Base-by-base conservation (phyloP, 2,888 invertebrate species). In the Anthophora plumipes region DNA sequence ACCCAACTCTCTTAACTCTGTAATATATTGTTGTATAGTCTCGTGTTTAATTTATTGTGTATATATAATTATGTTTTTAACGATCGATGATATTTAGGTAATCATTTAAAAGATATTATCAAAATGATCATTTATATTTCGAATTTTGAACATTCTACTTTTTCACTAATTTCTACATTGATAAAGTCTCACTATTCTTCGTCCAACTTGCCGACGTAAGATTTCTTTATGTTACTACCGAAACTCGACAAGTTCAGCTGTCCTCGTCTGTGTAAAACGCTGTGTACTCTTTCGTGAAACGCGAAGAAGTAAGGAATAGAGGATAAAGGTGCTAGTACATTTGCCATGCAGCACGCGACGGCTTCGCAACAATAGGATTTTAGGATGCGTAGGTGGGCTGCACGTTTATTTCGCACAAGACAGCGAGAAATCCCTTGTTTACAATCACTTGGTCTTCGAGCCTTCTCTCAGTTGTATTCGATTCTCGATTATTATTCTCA, bases 351-450 rank as follows among this genome's bases (percentile, higher is more conserved):
- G 84, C 85, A 87, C 88, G 85, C 85, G 85, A 88, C 83, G 85
- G 76, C 82, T 83, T 76, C 60, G 37, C 72, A 78, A 88, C 88
- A 88, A 88, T 88, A 85, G 88, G 76, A 86, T 80, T 78, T 85
- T 83, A 77, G 71, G 77, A 69, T 31, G 88, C 85, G 88, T 88
- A 86, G 88, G 88, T 71, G 83, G 73, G 67, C 66, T 61, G 54
- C 46, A 69, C 75, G 88, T 84, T 86, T 85, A 88, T 86, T 85
- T 86, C 86, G 79, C 85, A 67, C 61, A 66, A 70, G 80, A 86
- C 83, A 85, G 85, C 86, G 85, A 85, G 86, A 88, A 86, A 88
- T 88, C 88, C 82, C 88, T 80, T 88, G 86, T 88, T 88, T 88
- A 88, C 88, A 86, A 82, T 71, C 83, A 66, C 55, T 71, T 77